Percentiles rank a stretch among this genome's conserved stretches.
Conservation (phyloP, 53 echinoderm and acorn worm species). For the Astropecten irregularis region DNA sequence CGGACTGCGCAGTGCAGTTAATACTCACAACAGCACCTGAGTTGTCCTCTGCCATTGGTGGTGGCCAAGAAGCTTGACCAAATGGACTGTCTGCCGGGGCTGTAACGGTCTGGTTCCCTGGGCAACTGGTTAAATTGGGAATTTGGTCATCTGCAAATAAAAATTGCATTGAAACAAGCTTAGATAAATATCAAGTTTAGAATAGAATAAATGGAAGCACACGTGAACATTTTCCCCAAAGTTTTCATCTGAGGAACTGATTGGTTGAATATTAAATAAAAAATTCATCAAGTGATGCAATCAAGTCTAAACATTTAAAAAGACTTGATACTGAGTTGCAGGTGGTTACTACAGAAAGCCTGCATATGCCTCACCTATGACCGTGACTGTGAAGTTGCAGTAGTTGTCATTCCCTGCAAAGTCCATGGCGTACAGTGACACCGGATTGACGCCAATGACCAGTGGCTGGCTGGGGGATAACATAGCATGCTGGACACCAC, state of each 20-base stretch:
- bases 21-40: not conserved
- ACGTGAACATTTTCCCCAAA: too few species aligned
- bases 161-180: not conserved
- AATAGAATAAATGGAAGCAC: too few species aligned
- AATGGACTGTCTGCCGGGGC: not conserved
- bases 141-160: not conserved
- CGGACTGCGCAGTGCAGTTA: slow-evolving; percentile 17
- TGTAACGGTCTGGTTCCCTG: not conserved
- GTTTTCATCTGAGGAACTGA: too few species aligned
- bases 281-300: not conserved
- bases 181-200: too few species aligned
- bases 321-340: not conserved
- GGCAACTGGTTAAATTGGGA: slow-evolving; percentile 22
- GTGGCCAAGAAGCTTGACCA: not conserved
- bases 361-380: not conserved
- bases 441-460: not conserved
- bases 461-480: not conserved
- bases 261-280: not conserved
- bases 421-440: slow-evolving; percentile 45
- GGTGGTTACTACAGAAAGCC: too few species aligned
- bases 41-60: slow-evolving; percentile 18
- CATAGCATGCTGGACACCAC: not conserved
- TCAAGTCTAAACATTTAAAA: not conserved
- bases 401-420: slow-evolving; percentile 34
- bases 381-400: slow-evolving; percentile 46